Base-by-base conservation (phyloP, 2,888 invertebrate species). In the Macrosiphum euphorbiae region DNA sequence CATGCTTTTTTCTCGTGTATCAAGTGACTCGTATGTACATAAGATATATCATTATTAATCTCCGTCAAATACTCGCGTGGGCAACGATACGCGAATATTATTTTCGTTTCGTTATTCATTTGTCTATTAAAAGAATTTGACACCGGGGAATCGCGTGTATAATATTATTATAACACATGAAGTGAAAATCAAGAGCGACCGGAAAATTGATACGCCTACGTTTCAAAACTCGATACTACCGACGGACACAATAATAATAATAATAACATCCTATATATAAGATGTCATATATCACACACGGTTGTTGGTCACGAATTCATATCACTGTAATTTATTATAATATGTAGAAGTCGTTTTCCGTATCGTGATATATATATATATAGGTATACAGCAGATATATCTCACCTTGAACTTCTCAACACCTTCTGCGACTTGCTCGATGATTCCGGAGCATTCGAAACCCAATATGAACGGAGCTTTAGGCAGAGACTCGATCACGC, bases 391-490 rank as follows among this genome's bases (percentile, higher is more conserved):
- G 11, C 47, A 41, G 41, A 44, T 26, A 52, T 92, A 44, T 78
- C 92, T 92, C 96, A 98, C 98, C 96, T 97, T 97, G 95, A 98
- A 97, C 95, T 97, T 97, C 95, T 97, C 97, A 95, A 98, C 98
- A 86, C 97, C 97, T 95, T 98, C 98, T 95, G 97, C 98, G 94
- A 98, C 96, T 95, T 97, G 97, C 95, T 98, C 98, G 95, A 98
- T 97, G 95, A 97, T 97, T 92, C 98, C 98, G 93, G 98, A 97
- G 96, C 98, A 98, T 96, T 98, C 98, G 95, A 98, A 98, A 94
- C 98, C 98, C 95, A 98, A 97, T 95, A 98, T 98, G 96, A 98
- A 97, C 10, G 98, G 98, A 11, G 98, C 98, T 96, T 98, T 98
- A n/a, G 98, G 98, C 0, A 98, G 97, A 26, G 98, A 97, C 96